Evolutionary conservation across 35 echinoderm and acorn worm genomes (phyloP).

Genomic region (Diadema setosum): DNA sequence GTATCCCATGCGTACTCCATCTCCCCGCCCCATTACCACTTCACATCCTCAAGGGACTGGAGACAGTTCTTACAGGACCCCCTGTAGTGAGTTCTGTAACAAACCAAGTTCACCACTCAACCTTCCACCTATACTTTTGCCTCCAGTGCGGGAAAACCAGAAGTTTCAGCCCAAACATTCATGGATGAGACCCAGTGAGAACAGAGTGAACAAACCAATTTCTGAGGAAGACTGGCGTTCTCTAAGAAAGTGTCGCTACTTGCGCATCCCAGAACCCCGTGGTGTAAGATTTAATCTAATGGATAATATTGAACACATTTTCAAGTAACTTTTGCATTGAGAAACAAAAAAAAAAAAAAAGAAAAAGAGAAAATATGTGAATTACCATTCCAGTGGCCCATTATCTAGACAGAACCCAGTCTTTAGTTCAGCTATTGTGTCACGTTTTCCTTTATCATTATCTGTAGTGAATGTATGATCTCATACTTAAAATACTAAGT

Average conservation of each 20-base stretch:
- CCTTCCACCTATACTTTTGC: not conserved
- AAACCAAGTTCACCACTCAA: not conserved
- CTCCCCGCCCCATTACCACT: not conserved
- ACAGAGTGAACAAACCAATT: not conserved
- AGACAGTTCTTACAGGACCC: not conserved
- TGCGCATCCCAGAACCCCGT: not conserved
- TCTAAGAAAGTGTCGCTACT: not conserved
- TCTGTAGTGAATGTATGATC: too few relatives aligned
- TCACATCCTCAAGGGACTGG: not conserved
- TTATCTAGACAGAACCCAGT: too few relatives aligned
- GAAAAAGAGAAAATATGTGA: too few relatives aligned
- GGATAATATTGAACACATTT: not conserved
- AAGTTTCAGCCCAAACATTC: not conserved
- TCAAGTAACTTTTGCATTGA: too few relatives aligned
- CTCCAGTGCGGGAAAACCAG: not conserved
- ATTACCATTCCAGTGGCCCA: too few relatives aligned
- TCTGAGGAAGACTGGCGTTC: not conserved
- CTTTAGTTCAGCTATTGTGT: too few relatives aligned
- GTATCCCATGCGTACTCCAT: constrained; percentile 3
- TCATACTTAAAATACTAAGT: too few relatives aligned
- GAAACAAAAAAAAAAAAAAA: too few relatives aligned
- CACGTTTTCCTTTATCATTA: too few relatives aligned
- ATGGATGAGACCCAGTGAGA: not conserved
- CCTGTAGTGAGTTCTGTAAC: too few relatives aligned
- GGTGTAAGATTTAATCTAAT: not conserved